Evolutionary conservation across 1,140 invertebrate species (phyloP).

Genomic region (Chelonus insularis): DNA sequence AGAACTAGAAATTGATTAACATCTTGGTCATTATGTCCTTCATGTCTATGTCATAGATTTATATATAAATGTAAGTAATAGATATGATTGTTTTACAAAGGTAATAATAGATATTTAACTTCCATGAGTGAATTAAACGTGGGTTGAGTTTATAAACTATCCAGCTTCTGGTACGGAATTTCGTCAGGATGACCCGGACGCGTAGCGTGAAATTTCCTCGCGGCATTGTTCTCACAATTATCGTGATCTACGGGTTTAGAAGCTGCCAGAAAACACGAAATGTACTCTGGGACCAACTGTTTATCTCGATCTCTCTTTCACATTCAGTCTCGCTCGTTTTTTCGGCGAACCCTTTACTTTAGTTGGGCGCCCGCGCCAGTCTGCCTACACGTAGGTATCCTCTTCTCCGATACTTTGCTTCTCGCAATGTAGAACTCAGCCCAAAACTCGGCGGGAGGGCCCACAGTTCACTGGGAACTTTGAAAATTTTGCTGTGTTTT

Average conservation of each 20-base stretch:
- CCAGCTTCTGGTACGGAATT: constrained; percentile 7
- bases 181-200: constrained; percentile 21
- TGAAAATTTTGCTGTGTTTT: neutral
- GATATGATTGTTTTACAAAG: too few species aligned
- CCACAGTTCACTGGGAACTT: neutral
- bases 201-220: constrained; percentile 53
- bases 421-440: neutral
- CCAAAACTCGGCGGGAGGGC: neutral
- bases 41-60: too few species aligned
- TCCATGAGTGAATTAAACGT: too few species aligned
- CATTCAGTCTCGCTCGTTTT: constrained; percentile 13
- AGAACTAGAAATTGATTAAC: too few species aligned
- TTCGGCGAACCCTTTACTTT: constrained; percentile 55
- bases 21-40: too few species aligned
- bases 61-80: too few species aligned
- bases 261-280: constrained; percentile 33
- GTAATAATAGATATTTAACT: neutral
- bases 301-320: constrained; percentile 48
- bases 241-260: constrained; percentile 59
- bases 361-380: constrained; percentile 22
- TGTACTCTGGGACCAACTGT: neutral
- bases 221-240: constrained; percentile 62
- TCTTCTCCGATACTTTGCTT: neutral
- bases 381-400: constrained; percentile 33
- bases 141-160: too few species aligned